A percentile compares a stretch with the other conserved stretches of the same genome.
Evolutionary conservation across 2,888 invertebrate species (phyloP).

Genomic region (Acrocera orbiculus): DNA sequence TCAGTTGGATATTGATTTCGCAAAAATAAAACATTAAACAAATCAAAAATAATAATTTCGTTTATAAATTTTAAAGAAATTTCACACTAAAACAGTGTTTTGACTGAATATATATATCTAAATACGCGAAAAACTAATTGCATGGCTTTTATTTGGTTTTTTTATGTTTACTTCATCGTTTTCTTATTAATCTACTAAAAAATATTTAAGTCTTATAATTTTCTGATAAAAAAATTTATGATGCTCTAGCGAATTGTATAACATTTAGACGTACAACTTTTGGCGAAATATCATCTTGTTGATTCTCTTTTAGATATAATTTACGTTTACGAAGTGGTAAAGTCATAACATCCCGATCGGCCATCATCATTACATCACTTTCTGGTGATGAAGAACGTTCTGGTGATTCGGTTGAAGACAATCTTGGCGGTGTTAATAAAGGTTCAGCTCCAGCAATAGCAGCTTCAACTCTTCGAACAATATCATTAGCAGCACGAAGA

Average conservation of each 20-base stretch:
- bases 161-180: neutral
- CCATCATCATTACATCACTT: slow-evolving; percentile 34
- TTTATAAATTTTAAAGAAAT: no score
- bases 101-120: no score
- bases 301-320: slow-evolving; percentile 53
- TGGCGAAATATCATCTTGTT: slow-evolving; percentile 18
- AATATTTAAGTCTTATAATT: neutral
- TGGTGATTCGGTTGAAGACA: slow-evolving; percentile 34
- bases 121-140: no score
- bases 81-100: no score
- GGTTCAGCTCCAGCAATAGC: slow-evolving; percentile 37
- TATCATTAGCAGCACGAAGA: slow-evolving; percentile 35
- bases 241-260: slow-evolving; percentile 68
- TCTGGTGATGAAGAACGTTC: slow-evolving; percentile 37
- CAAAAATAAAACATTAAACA: neutral
- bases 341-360: slow-evolving; percentile 41
- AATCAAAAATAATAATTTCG: no score
- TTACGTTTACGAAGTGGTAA: slow-evolving; percentile 66
- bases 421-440: slow-evolving; percentile 40
- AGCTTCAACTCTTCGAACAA: slow-evolving; percentile 44
- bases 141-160: neutral
- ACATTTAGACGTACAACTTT: slow-evolving; percentile 42
- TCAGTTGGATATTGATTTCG: slow-evolving; percentile 2
- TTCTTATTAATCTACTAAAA: neutral
- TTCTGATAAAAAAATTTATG: slow-evolving; percentile 24